These are phyloP conservation scores for Triplophysa tibetana DNA, from an alignment of 2,113 vertebrate species.

Conservation along the genomic window DNA sequence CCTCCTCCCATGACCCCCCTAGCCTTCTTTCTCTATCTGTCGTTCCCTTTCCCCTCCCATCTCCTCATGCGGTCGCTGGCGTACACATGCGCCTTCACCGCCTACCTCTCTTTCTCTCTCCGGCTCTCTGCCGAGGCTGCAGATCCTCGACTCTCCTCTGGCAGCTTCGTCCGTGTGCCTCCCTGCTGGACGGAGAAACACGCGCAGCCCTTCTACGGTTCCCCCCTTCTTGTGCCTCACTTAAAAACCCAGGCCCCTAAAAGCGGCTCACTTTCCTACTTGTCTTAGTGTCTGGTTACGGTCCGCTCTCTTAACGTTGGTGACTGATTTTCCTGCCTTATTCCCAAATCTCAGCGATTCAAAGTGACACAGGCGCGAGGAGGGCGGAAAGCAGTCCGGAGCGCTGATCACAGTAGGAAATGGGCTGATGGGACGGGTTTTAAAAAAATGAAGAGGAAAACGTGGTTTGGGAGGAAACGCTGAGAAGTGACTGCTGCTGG, in stretches of 20 bases:
- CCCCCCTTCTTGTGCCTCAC: slow-evolving; percentile 54
- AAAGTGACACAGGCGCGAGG: background rate
- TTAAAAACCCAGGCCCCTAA: slow-evolving; percentile 63
- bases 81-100: slow-evolving; percentile 47
- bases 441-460: slow-evolving; percentile 64
- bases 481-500: slow-evolving; percentile 42
- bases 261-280: slow-evolving; percentile 62
- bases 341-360: slow-evolving; percentile 11
- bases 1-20: slow-evolving; percentile 63
- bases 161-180: slow-evolving; percentile 55
- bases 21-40: slow-evolving; percentile 46
- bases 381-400: slow-evolving; percentile 21
- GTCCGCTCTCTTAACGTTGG: slow-evolving; percentile 18
- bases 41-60: slow-evolving; percentile 63
- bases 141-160: slow-evolving; percentile 50
- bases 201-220: slow-evolving; percentile 42
- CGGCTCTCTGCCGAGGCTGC: slow-evolving; percentile 58
- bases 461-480: slow-evolving; percentile 54
- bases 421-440: slow-evolving; percentile 57
- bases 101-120: slow-evolving; percentile 52
- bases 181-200: slow-evolving; percentile 46
- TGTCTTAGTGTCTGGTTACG: slow-evolving; percentile 55
- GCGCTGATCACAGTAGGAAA: slow-evolving; percentile 61
- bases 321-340: slow-evolving; percentile 3
- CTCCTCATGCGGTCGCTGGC: slow-evolving; percentile 50